Percentiles rank a stretch among this genome's conserved stretches.
Evolutionary conservation across 2,797 vertebrate species (phyloP).

Genomic region (Masticophis lateralis): DNA sequence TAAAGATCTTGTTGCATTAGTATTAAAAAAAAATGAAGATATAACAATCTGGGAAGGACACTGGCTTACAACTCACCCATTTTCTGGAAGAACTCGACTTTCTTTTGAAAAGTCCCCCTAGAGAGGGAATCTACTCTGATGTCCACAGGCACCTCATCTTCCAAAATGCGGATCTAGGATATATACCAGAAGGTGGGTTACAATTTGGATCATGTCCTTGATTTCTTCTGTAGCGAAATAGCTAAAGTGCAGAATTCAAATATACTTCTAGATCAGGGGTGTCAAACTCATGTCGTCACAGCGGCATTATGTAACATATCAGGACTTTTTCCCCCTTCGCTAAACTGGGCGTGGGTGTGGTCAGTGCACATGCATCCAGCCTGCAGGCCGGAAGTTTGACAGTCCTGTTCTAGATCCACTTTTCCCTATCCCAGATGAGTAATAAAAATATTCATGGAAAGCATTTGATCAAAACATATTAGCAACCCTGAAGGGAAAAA

Average conservation of each 20-base stretch:
- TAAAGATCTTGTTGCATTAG: background rate
- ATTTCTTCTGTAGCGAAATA: background rate
- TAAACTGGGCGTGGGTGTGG: too few species aligned
- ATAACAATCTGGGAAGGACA: background rate
- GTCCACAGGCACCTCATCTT: background rate
- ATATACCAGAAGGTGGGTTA: background rate
- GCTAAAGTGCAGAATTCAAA: background rate
- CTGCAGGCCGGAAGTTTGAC: too few species aligned
- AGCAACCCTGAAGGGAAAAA: background rate
- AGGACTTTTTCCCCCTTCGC: too few species aligned
- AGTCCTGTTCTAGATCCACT: background rate
- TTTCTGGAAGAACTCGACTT: slow-evolving; percentile 84
- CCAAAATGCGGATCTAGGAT: slow-evolving; percentile 33
- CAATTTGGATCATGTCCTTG: background rate
- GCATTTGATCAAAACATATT: background rate
- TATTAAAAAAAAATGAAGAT: background rate
- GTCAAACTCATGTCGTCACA: too few species aligned
- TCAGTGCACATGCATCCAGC: too few species aligned
- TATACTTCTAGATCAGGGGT: background rate
- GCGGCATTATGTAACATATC: too few species aligned
- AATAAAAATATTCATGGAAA: background rate
- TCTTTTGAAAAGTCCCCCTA: slow-evolving; percentile 79
- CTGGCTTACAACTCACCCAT: slow-evolving; percentile 75
- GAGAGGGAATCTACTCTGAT: slow-evolving; percentile 1
- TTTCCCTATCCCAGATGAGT: background rate